Conservation (phyloP, 2,113 vertebrate genomes). For the Larimichthys crocea region DNA sequence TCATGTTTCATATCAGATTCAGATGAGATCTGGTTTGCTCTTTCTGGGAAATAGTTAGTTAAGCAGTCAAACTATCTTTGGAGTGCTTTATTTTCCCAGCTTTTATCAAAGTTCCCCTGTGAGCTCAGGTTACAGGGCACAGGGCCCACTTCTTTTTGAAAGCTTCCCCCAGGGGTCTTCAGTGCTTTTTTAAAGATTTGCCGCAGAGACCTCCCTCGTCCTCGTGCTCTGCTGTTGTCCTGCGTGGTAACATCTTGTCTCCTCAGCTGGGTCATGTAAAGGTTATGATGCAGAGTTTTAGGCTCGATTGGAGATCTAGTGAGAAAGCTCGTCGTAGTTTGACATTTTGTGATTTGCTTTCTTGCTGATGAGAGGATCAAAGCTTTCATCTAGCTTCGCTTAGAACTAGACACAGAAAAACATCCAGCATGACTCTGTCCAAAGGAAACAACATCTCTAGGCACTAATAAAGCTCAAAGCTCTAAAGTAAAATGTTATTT, state of each 20-base stretch:
- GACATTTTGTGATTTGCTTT: not conserved
- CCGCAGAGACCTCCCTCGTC: constrained; percentile 21
- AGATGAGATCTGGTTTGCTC: constrained; percentile 35
- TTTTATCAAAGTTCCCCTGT: constrained; percentile 52
- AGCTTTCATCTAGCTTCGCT: not conserved
- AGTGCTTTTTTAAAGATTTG: constrained; percentile 40
- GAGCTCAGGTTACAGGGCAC: constrained; percentile 67
- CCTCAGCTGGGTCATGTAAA: constrained; percentile 13
- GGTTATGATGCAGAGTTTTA: not conserved
- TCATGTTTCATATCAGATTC: constrained; percentile 34
- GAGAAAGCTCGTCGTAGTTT: not conserved
- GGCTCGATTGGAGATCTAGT: not conserved
- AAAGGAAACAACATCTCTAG: not conserved
- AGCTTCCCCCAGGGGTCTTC: constrained; percentile 15
- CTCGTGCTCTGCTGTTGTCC: not conserved
- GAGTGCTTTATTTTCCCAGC: constrained; percentile 71
- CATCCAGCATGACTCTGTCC: not conserved
- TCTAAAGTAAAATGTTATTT: not conserved
- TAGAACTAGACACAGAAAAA: not conserved
- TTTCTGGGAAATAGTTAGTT: constrained; percentile 49
- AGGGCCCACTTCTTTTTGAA: constrained; percentile 43
- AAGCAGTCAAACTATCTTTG: constrained; percentile 46
- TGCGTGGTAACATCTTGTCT: constrained; percentile 11
- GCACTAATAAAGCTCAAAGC: not conserved
- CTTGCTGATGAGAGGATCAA: not conserved